Conservation (phyloP, 2,888 invertebrate species). For the Hymenopus coronatus region DNA sequence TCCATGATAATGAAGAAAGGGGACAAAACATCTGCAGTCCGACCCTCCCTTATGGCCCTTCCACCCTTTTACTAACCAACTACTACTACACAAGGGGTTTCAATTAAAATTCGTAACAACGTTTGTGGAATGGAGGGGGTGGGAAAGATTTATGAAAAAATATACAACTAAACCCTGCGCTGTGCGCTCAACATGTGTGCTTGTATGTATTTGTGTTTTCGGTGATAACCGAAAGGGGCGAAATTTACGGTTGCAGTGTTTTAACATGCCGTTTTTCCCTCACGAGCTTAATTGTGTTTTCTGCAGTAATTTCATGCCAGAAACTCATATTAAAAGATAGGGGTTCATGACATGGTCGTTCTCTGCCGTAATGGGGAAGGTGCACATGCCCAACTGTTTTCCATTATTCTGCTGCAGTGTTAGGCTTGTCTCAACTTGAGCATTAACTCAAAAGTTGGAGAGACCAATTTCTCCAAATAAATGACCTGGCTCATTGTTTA, state of each 20-base stretch:
- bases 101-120: conserved; percentile 17
- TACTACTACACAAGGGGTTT: neutral
- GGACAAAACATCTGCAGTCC: neutral
- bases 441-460: too few species aligned
- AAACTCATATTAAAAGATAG: conserved; percentile 6
- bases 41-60: neutral
- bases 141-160: conserved; percentile 10
- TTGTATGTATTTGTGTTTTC: neutral
- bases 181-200: neutral
- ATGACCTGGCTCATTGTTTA: too few species aligned
- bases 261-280: neutral
- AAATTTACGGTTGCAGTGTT: conserved; percentile 7
- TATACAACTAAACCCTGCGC: neutral
- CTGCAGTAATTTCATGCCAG: neutral
- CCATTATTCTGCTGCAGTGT: neutral
- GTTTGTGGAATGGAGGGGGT: neutral
- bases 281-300: conserved; percentile 10
- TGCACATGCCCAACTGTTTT: neutral
- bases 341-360: neutral
- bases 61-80: neutral
- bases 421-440: neutral
- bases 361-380: neutral
- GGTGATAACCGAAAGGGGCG: neutral
- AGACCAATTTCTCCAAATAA: too few species aligned
- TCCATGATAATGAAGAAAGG: neutral